These are phyloP conservation scores for Zygogramma bicolorata DNA, from an alignment of 2,888 invertebrate genomes.

Conservation along the genomic window DNA sequence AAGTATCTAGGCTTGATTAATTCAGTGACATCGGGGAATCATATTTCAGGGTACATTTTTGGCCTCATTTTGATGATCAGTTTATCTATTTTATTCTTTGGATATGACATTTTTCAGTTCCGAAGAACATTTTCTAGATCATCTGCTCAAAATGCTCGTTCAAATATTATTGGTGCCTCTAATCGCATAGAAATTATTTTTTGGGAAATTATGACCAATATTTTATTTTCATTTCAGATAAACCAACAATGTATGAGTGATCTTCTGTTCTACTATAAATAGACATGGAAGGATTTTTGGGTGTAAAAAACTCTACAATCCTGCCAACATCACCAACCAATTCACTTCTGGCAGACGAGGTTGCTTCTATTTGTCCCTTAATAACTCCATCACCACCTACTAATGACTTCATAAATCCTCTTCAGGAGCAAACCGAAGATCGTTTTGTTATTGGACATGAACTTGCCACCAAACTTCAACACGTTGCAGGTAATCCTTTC, in stretches of 20 bases:
- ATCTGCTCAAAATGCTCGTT: too few species aligned
- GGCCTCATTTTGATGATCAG: too few species aligned
- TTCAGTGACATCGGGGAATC: neutral
- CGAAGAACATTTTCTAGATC: too few species aligned
- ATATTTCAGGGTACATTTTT: neutral
- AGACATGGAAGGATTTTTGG: constrained; percentile 52
- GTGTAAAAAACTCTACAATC: constrained; percentile 47
- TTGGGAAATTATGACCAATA: too few species aligned
- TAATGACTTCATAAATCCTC: constrained; percentile 64
- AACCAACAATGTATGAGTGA: neutral
- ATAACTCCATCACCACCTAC: constrained; percentile 67
- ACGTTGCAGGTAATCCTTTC: constrained; percentile 60
- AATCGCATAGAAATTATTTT: too few species aligned
- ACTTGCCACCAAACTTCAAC: constrained; percentile 62
- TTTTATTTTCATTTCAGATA: too few species aligned
- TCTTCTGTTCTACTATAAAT: neutral
- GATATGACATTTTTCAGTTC: too few species aligned
- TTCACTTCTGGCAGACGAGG: constrained; percentile 64
- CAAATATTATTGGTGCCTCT: too few species aligned
- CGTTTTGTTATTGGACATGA: constrained; percentile 61
- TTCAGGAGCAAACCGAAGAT: constrained; percentile 58
- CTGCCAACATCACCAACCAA: constrained; percentile 61
- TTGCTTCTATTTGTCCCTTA: constrained; percentile 65
- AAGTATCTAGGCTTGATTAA: neutral
- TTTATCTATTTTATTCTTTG: too few species aligned